Conservation (phyloP, 2,113 vertebrate species). For the Amblyornis subalaris region DNA sequence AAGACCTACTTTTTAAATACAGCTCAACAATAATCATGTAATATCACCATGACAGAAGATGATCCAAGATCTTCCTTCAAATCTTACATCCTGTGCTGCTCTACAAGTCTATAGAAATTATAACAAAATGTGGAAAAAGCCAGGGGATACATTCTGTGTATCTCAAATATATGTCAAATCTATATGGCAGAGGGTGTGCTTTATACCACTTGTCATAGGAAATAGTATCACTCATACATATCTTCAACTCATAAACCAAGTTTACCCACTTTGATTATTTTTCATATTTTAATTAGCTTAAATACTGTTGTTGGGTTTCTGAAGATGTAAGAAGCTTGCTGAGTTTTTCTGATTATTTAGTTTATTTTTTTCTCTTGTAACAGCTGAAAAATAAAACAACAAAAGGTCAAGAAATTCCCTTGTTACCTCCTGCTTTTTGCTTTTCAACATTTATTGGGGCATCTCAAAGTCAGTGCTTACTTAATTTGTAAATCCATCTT, state of each 20-base stretch:
- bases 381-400: background rate
- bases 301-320: background rate
- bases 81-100: background rate
- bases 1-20: background rate
- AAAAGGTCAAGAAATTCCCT: background rate
- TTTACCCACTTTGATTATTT: background rate
- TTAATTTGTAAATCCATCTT: slow-evolving; percentile 20
- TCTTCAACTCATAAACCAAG: background rate
- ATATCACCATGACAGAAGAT: background rate
- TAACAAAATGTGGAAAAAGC: background rate
- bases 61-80: background rate
- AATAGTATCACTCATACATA: background rate
- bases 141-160: rapidly evolving
- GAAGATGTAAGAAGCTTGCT: background rate
- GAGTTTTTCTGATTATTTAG: background rate
- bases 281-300: background rate
- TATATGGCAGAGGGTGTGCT: background rate
- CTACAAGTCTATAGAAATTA: background rate
- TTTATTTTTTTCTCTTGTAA: background rate
- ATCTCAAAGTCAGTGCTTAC: background rate
- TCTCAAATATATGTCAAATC: background rate
- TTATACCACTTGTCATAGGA: background rate
- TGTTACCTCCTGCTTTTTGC: background rate
- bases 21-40: background rate
- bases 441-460: background rate